Percentiles rank a stretch among this genome's conserved stretches.
phyloP scores from a whole-genome alignment of 1,140 invertebrate genomes.

The Tenebrio molitor region DNA sequence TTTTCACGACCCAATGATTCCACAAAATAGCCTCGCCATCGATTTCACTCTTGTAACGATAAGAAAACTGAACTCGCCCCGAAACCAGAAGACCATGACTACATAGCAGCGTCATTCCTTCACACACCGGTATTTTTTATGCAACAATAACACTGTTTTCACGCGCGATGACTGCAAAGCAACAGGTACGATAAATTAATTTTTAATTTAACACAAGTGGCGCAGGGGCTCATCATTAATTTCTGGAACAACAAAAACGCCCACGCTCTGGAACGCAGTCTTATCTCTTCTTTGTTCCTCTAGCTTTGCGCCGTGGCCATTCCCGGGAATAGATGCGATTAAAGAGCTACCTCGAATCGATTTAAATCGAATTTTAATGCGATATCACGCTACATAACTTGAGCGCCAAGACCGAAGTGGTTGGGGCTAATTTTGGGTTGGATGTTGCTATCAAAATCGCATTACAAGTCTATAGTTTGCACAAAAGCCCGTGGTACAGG shows the following conservation, averaged over 20 bases:
- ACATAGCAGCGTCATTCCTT: not conserved
- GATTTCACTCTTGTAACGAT: slow-evolving; percentile 35
- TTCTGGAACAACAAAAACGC: slow-evolving; percentile 1
- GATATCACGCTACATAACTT: slow-evolving; percentile 28
- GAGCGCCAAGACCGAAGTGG: not conserved
- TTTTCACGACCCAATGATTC: slow-evolving; percentile 41
- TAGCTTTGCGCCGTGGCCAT: too few species aligned
- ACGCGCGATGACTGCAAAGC: slow-evolving; percentile 19
- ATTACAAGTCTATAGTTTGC: too few species aligned
- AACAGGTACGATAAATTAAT: slow-evolving; percentile 31
- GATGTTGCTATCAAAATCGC: slow-evolving; percentile 18
- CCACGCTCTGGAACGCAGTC: not conserved
- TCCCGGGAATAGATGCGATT: not conserved
- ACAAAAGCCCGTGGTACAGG: too few species aligned
- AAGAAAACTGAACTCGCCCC: slow-evolving; percentile 37
- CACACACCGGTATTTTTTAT: slow-evolving; percentile 22
- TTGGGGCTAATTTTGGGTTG: not conserved
- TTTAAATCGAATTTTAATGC: slow-evolving; percentile 32
- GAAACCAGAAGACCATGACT: slow-evolving; percentile 28
- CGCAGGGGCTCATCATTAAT: slow-evolving; percentile 6
- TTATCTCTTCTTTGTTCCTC: not conserved
- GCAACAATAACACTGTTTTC: slow-evolving; percentile 18
- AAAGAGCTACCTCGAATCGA: not conserved
- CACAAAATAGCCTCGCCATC: slow-evolving; percentile 35
- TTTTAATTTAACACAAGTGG: slow-evolving; percentile 12